Evolutionary conservation across 1,140 invertebrate genomes (phyloP), one percentile per base, ranked within the genome.

Genomic region (Orius laevigatus): DNA sequence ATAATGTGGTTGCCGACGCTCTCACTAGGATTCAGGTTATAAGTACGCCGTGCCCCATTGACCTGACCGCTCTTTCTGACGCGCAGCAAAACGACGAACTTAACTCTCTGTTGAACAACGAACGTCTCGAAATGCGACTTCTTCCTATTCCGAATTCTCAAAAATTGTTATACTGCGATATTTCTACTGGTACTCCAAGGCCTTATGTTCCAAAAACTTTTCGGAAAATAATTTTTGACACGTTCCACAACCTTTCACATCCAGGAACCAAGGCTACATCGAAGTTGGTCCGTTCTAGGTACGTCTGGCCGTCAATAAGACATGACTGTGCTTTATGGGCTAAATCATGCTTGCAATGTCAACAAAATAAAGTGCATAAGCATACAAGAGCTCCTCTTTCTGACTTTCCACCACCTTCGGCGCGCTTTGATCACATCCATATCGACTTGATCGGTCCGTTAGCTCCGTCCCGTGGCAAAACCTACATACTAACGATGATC

Each of bases 171-270:
- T 34, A n/a, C 33, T 34, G 8, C n/a, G n/a, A 34, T 62, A 59
- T 66, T 53, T 46, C 53, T 67, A 9, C n/a, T n/a, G n/a, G n/a
- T n/a, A n/a, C n/a, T n/a, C n/a, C n/a, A n/a, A n/a, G n/a, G n/a
- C n/a, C n/a, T n/a, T n/a, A n/a, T n/a, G n/a, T n/a, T n/a, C n/a
- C n/a, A n/a, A n/a, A n/a, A n/a, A n/a, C n/a, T n/a, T 46, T 51
- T 18, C 16, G 50, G 4, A 3, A n/a, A 12, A 4, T n/a, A 20
- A 53, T 56, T 2, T 65, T 67, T 48, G 36, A 62, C 0, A 36
- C 9, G 1, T 2, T 66, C 10, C 62, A 69, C 48, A 43, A 49
- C 1, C 41, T 65, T 3, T 44, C 53, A 35, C 63, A 67, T 51
- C 61, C 63, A 10, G 61, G 61, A 12, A 20, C 10, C 0, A 51